A percentile compares a stretch with the other conserved stretches of the same genome.
Evolutionary conservation across 30 jellyfish, hydroid and myxozoan species (phyloP).

Genomic region (Aurelia coerulea): DNA sequence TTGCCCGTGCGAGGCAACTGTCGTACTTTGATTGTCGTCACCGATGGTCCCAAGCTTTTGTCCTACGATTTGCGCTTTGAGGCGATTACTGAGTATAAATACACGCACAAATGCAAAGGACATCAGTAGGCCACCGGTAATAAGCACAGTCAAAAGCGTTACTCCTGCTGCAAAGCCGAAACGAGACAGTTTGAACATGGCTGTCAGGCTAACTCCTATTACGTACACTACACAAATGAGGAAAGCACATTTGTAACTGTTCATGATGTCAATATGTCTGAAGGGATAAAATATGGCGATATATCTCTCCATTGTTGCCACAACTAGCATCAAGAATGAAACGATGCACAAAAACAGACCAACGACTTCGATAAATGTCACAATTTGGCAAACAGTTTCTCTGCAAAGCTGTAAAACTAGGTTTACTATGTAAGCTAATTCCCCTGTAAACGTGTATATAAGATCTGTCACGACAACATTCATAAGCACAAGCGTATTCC

Average conservation of each 20-base stretch:
- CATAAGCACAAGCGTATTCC: conserved; percentile 8
- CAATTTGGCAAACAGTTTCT: conserved; percentile 21
- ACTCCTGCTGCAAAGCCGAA: conserved; percentile 61
- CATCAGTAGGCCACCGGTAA: conserved; percentile 35
- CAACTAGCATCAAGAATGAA: conserved; percentile 51
- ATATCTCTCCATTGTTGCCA: conserved; percentile 62
- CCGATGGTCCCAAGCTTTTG: background rate
- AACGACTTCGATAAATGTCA: conserved; percentile 13
- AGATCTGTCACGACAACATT: conserved; percentile 53
- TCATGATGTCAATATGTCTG: conserved; percentile 5
- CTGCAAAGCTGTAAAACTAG: conserved; percentile 17
- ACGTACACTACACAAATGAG: conserved; percentile 18
- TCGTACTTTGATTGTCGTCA: background rate
- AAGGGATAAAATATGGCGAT: conserved; percentile 58
- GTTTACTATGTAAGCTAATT: conserved; percentile 29
- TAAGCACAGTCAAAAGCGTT: conserved; percentile 23
- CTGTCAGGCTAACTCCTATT: conserved; percentile 8
- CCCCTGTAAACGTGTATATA: conserved; percentile 46
- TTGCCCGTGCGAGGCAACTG: background rate
- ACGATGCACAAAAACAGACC: conserved; percentile 59
- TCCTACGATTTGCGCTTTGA: conserved; percentile 3
- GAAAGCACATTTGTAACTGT: background rate
- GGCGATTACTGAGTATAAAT: conserved; percentile 26
- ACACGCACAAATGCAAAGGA: conserved; percentile 32
- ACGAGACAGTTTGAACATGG: conserved; percentile 37